Base-by-base conservation (phyloP, 2,113 vertebrate genomes). In the Lepus americanus region DNA sequence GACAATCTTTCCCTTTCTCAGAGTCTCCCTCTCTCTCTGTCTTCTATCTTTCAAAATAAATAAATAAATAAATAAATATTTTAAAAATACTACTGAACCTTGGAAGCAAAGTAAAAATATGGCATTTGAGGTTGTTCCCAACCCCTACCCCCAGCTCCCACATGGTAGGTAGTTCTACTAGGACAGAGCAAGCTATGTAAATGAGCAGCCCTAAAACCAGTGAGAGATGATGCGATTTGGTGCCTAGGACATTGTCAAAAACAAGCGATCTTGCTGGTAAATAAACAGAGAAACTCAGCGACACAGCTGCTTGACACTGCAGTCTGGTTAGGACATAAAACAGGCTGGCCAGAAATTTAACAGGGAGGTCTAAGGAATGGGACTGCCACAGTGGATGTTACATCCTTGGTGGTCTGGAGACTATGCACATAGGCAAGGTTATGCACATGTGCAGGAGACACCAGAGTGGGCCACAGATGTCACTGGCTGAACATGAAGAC, bases 221-320 rank as follows among this genome's bases (percentile, higher is more conserved):
- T 20, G 55, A 17, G 55, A 59, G 19, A 59, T 59, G 55, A n/a
- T 31, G 25, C 73, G 25, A 84, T 96, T 85, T 67, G 49, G 25
- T 84, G 25, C 31, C 1, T 74, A 84, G 64, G 49, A 69, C 72
- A 92, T 36, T 73, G 23, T 74, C 1, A 0, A 80, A 88, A 84
- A 89, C 36, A 79, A 51, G 29, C 25, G 53, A 87, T 53, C n/a
- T 83, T 70, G 63, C 77, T 72, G 19, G 70, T 82, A 87, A 91
- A 72, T 4, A 9, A 72, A 49, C 53, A n/a, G 0, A 1, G 12
- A 83, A 83, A 33, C 27, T 82, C n/a, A 70, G 36, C 23, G 51
- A 31, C 59, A 67, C n/a, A 39, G 19, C 59, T 81, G 76, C 22
- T 27, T 78, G 78, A 86, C 59, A 79, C 49, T 66, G 23, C 59